A percentile compares a stretch with the other conserved stretches of the same genome.
Conservation (phyloP, 2,797 vertebrate genomes). For the Chlorospingus semifuscus region DNA sequence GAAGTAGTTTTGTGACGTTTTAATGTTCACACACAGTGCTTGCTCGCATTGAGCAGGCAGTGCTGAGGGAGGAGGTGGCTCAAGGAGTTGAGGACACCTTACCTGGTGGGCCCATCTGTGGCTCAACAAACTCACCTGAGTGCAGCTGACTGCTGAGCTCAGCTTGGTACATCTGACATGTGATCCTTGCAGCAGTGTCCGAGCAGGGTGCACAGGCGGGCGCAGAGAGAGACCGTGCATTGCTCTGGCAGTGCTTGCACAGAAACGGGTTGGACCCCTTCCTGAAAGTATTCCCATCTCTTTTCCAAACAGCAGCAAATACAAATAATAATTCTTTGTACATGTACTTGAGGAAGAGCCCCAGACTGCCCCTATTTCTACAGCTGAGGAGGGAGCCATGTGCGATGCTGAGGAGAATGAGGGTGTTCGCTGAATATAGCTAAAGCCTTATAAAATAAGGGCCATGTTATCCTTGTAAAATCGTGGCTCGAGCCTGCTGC, state of each 20-base stretch:
- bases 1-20: not conserved
- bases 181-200: not conserved
- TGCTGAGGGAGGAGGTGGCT: not conserved
- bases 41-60: not conserved
- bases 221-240: rapidly evolving
- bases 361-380: rapidly evolving
- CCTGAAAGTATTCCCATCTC: not conserved
- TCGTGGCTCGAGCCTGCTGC: not conserved
- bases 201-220: not conserved
- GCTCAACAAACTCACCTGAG: not conserved
- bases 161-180: rapidly evolving
- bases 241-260: not conserved
- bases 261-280: rapidly evolving
- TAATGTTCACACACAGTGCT: not conserved
- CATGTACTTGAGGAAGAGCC: not conserved
- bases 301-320: not conserved
- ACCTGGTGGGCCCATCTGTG: not conserved
- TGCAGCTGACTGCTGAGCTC: not conserved
- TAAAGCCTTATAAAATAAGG: not conserved
- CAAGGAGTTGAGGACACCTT: not conserved
- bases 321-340: not conserved
- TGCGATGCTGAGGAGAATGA: not conserved
- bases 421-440: too few relatives aligned
- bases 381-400: not conserved
- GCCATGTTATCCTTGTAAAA: not conserved